Evolutionary conservation across 1,140 invertebrate species (phyloP), one percentile per base, ranked within the genome.

Genomic region (Brachionus asplanchnoidis): DNA sequence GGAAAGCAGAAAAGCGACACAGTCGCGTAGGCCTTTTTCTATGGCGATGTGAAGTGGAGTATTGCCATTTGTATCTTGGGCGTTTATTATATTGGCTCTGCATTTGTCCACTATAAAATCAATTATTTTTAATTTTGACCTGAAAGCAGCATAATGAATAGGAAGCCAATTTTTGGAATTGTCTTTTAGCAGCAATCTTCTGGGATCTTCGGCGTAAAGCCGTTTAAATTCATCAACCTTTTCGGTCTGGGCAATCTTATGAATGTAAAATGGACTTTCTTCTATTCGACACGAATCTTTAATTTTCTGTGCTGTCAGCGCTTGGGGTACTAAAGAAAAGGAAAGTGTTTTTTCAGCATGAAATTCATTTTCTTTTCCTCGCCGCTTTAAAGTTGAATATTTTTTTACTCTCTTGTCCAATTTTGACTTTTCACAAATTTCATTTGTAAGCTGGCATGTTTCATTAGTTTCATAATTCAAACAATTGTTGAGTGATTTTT

Each of bases 11-110:
- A 92, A 94, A 84, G 93, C 92, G 11, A 95, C 91, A 0, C 92
- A 92, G 14, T 93, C 92, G 14, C 93, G 87, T 9, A 94, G 91
- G 85, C 93, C 92, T 86, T 92, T 91, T 88, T 94, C 92, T 0
- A 95, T 93, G 1, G 95, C 94, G 36, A 93, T 88, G 88, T 96
- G 95, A 0, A 96, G 89, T 1, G 94, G 93, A 1, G 94, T 95
- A 87, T 95, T 94, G 0, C 94, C 94, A 46, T 90, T 91, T 86
- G 92, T 92, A 88, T 95, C 94, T 86, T 90, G 73, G 65, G 40
- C 78, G 23, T 77, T 79, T 85, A 60, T 77, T 3, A 84, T 42
- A 79, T 73, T 89, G 94, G 94, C 93, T 88, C 92, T 94, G 23
- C 91, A 92, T 86, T 93, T 92, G 83, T 93, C 91, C 32, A 92